These are phyloP conservation scores for Trichomalopsis sarcophagae DNA, from an alignment of 1,140 invertebrate species.

Conservation along the genomic window DNA sequence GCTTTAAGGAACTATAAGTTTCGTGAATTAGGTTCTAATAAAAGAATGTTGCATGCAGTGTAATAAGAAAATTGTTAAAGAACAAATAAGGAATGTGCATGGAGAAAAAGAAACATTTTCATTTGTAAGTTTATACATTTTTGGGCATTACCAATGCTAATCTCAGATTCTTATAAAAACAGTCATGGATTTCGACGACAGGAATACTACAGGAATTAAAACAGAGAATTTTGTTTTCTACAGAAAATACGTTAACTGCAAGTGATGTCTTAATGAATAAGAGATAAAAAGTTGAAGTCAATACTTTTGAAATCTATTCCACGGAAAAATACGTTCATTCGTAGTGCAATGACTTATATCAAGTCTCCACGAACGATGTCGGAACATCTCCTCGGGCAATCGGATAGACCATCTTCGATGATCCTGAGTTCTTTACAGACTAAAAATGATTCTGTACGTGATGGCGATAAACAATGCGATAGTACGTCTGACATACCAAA, in stretches of 20 bases:
- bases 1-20: no score
- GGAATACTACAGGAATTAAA: no score
- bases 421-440: constrained; percentile 62
- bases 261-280: not conserved
- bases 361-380: constrained; percentile 73
- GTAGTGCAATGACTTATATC: constrained; percentile 71
- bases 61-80: no score
- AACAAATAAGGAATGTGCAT: no score
- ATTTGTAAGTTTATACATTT: no score
- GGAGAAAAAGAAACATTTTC: no score
- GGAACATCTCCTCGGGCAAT: constrained; percentile 71
- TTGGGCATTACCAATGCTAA: no score
- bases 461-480: constrained; percentile 62
- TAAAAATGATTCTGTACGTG: constrained; percentile 66
- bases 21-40: no score
- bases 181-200: no score
- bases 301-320: constrained; percentile 64
- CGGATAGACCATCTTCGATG: constrained; percentile 61
- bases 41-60: no score
- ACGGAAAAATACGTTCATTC: constrained; percentile 68
- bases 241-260: not conserved
- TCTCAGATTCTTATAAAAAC: no score
- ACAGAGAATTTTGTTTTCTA: no score
- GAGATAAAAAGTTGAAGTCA: not conserved
- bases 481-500: constrained; percentile 60